phyloP scores from a whole-genome alignment of 2,113 vertebrate species.

The Macquaria ambigua region DNA sequence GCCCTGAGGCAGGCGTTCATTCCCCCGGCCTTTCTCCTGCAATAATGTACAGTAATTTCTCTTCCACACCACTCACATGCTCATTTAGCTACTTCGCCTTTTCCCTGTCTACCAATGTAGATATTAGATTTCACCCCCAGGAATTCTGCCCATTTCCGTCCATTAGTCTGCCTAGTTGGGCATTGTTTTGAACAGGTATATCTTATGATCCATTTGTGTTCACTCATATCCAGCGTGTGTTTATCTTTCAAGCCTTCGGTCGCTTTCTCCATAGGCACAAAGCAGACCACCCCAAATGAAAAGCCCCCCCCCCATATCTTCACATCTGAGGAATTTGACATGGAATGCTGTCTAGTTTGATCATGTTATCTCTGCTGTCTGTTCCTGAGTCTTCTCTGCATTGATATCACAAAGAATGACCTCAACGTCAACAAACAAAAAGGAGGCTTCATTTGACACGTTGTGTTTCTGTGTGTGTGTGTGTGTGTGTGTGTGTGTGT shows the following conservation, averaged over 20 bases:
- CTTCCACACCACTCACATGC: constrained; percentile 70
- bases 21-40: constrained; percentile 61
- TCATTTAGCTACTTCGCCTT: constrained; percentile 69
- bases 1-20: constrained; percentile 63
- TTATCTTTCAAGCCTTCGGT: constrained; percentile 50
- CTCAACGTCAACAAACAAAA: constrained; percentile 61
- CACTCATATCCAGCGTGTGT: constrained; percentile 47
- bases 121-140: constrained; percentile 73
- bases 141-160: constrained; percentile 75
- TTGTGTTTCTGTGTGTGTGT: constrained; percentile 10
- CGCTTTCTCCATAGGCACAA: constrained; percentile 23
- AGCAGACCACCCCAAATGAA: constrained; percentile 65
- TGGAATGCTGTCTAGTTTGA: constrained; percentile 74
- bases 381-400: constrained; percentile 17
- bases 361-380: constrained; percentile 66
- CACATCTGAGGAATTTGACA: constrained; percentile 75
- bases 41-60: constrained; percentile 78
- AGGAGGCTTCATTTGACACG: constrained; percentile 52
- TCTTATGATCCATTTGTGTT: constrained; percentile 57
- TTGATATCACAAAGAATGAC: constrained; percentile 55
- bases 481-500: constrained; percentile 4
- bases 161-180: constrained; percentile 69
- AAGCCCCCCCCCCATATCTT: constrained; percentile 47
- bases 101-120: constrained; percentile 56
- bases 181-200: constrained; percentile 70